Percentiles rank a stretch among this genome's conserved stretches.
phyloP scores from a whole-genome alignment of 2,888 invertebrate genomes.

The Cheilosia soror region DNA sequence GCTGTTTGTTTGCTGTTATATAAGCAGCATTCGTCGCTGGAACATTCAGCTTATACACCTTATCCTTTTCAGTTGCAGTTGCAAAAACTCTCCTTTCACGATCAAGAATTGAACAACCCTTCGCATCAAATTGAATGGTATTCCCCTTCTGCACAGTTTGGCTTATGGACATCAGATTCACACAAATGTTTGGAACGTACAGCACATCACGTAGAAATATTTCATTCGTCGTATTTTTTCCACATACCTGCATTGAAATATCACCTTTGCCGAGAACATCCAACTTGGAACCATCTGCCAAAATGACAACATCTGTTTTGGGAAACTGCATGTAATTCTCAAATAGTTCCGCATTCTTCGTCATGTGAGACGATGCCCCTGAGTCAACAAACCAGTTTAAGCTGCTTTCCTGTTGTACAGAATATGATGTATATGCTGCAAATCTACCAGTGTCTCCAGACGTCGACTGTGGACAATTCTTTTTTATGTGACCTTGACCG shows the following conservation, averaged over 20 bases:
- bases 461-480: background rate
- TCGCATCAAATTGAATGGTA: background rate
- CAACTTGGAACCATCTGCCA: background rate
- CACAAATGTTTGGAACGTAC: slow-evolving; percentile 19
- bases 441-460: background rate
- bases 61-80: slow-evolving; percentile 5
- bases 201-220: slow-evolving; percentile 5
- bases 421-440: background rate
- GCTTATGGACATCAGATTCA: slow-evolving; percentile 23
- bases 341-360: background rate
- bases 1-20: background rate
- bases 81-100: background rate
- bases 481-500: no score
- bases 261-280: background rate
- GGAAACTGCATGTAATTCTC: background rate
- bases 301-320: slow-evolving; percentile 6
- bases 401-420: background rate
- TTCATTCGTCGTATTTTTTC: background rate
- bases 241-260: background rate
- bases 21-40: background rate
- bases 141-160: slow-evolving; percentile 24
- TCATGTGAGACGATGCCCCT: slow-evolving; percentile 1
- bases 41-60: background rate
- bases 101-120: slow-evolving; percentile 4
- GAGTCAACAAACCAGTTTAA: slow-evolving; percentile 1